Evolutionary conservation across 2,797 vertebrate genomes (phyloP).

Genomic region (Takifugu ocellatus): DNA sequence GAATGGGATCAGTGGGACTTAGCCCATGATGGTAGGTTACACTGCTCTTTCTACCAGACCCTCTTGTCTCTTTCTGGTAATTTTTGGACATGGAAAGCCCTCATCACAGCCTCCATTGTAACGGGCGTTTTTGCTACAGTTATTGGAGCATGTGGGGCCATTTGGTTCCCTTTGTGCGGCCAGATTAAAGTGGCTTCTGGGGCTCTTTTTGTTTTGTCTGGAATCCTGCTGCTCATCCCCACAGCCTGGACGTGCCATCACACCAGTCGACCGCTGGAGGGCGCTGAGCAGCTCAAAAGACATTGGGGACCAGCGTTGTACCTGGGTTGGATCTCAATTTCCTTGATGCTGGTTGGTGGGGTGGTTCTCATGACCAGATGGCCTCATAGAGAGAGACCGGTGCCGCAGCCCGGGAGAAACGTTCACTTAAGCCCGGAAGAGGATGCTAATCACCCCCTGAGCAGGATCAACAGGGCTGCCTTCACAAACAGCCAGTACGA

Average conservation of each 20-base stretch:
- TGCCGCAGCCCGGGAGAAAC: constrained; percentile 6
- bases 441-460: constrained; percentile 57
- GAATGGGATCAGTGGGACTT: constrained; percentile 90
- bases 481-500: constrained; percentile 67
- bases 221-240: constrained; percentile 82
- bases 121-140: constrained; percentile 74
- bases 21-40: constrained; percentile 89
- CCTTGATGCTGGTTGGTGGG: constrained; percentile 79
- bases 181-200: constrained; percentile 83
- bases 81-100: constrained; percentile 84
- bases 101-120: constrained; percentile 78
- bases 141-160: constrained; percentile 73
- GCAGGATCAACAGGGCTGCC: constrained; percentile 61
- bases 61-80: constrained; percentile 84
- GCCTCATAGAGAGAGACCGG: constrained; percentile 35
- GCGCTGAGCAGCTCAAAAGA: constrained; percentile 75
- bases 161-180: constrained; percentile 70
- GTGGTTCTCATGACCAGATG: constrained; percentile 82
- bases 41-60: constrained; percentile 89
- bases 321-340: constrained; percentile 84
- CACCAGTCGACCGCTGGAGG: constrained; percentile 83
- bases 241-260: constrained; percentile 87
- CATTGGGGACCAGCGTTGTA: constrained; percentile 86
- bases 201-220: constrained; percentile 76
- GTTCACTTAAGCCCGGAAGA: constrained; percentile 8